Evolutionary conservation across 1,140 invertebrate genomes (phyloP), one percentile per base, ranked within the genome.

Genomic region (Tribolium castaneum): DNA sequence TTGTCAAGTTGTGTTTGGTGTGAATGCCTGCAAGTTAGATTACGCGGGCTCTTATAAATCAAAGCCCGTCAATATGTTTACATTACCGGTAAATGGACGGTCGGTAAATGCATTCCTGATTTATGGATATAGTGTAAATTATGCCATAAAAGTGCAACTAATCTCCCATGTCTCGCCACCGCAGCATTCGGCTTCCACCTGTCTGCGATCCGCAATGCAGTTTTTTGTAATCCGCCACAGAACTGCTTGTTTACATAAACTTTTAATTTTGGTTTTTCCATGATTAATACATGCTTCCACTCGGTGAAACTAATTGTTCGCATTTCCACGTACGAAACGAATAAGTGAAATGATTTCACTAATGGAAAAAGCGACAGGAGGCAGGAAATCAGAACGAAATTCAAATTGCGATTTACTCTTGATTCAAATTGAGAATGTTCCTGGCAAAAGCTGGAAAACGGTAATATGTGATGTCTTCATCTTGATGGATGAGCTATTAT

Each of bases 11-110:
- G 12, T 12, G 52, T 16, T 16, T 19, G 12, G 52, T 56, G 52
- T 19, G 25, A 70, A 70, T 70, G 62, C 14, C 70, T 49, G 45
- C 51, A 81, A 78, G 80, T 79, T 79, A 66, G 70, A 81, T 81
- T 81, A 81, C 76, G 78, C 72, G 7, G 56, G 74, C 72, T 71
- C 77, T 80, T 80, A 82, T 82, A 82, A 82, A 82, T 82, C 81
- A 82, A 81, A 81, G 72, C 75, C 70, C 74, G 80, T 80, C 81
- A 81, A 82, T 82, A 82, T 82, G 81, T 82, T 82, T 82, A 81
- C 81, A 82, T 82, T 82, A 82, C 81, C 81, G 80, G 80, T 79
- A 82, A 82, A 82, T 81, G 81, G 81, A 80, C 77, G 80, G 70
- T 78, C 34, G 71, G 73, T 52, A 74, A 78, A 78, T 79, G 79